A percentile compares a stretch with the other conserved stretches of the same genome.
These are phyloP conservation scores for Aegithalos caudatus DNA, from an alignment of 2,113 vertebrate species.

Conservation along the genomic window DNA sequence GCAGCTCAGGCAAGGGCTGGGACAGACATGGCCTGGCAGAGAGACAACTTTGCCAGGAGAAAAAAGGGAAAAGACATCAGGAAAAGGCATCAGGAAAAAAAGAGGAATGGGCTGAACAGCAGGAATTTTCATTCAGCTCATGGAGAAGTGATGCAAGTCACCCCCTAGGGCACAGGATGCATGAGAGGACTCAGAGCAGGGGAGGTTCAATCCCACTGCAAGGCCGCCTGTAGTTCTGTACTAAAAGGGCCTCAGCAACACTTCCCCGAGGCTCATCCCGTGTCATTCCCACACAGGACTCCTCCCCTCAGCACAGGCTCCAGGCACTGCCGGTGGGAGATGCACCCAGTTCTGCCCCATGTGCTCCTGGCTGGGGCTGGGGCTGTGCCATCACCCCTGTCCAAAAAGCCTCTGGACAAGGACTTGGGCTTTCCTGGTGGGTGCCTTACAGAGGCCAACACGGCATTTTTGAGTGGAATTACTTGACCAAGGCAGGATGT, in stretches of 20 bases:
- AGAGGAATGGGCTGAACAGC: not conserved
- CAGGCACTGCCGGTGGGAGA: rapidly evolving
- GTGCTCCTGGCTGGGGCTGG: not conserved
- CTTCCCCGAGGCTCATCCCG: rapidly evolving
- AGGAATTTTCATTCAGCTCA: not conserved
- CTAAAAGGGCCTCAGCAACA: not conserved
- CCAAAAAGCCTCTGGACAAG: not conserved
- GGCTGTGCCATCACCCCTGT: not conserved
- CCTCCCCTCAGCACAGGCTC: not conserved
- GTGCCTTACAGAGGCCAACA: not conserved
- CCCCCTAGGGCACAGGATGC: not conserved
- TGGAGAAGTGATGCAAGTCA: not conserved
- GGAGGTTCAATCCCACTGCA: not conserved
- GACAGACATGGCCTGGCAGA: not conserved
- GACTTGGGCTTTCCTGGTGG: not conserved
- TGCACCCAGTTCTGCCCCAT: not conserved
- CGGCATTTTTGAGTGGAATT: rapidly evolving
- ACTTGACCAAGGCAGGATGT: not conserved
- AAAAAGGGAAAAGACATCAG: not conserved
- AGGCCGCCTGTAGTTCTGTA: not conserved
- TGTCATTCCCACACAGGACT: not conserved
- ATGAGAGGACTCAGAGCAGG: not conserved
- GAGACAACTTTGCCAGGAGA: not conserved
- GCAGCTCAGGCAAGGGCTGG: not conserved
- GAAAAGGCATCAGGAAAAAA: not conserved